Evolutionary conservation across 2,888 invertebrate species (phyloP).

Genomic region (Drosophila robusta): DNA sequence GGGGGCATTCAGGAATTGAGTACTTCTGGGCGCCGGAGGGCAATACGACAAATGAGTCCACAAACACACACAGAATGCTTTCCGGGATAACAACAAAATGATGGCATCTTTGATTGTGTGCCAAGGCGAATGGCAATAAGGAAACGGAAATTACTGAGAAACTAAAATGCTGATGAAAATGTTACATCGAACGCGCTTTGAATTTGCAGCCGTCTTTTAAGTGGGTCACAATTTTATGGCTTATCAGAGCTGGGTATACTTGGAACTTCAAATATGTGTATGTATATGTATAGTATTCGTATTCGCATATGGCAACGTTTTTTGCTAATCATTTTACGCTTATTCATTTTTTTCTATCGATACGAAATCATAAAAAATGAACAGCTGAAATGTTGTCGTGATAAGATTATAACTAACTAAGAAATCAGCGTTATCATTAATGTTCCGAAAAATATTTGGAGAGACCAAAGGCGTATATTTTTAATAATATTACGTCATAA

Average conservation of each 20-base stretch:
- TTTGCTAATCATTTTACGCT: conserved; percentile 14
- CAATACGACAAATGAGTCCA: conserved; percentile 4
- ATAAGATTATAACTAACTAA: conserved; percentile 2
- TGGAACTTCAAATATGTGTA: not conserved
- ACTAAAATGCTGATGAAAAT: conserved; percentile 18
- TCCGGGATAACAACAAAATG: conserved; percentile 2
- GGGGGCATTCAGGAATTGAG: conserved; percentile 10
- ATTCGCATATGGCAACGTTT: not conserved
- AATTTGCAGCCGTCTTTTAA: conserved; percentile 10
- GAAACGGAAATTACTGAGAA: conserved; percentile 45
- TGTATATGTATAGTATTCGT: not conserved
- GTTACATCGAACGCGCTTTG: conserved; percentile 36
- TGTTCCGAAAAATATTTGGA: not conserved
- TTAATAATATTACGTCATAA: not conserved
- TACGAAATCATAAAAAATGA: not conserved
- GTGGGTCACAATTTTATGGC: conserved; percentile 22
- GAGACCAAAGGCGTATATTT: not conserved
- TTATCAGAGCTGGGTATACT: conserved; percentile 24
- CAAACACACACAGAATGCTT: not conserved
- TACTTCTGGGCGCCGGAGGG: conserved; percentile 25
- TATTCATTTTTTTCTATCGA: conserved; percentile 1
- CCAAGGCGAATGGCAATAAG: conserved; percentile 42
- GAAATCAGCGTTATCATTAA: not conserved
- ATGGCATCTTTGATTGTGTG: conserved; percentile 29
- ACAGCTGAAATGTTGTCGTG: conserved; percentile 14